Evolutionary conservation across 1,140 invertebrate species (phyloP).

Genomic region (Neodiprion pinetum): DNA sequence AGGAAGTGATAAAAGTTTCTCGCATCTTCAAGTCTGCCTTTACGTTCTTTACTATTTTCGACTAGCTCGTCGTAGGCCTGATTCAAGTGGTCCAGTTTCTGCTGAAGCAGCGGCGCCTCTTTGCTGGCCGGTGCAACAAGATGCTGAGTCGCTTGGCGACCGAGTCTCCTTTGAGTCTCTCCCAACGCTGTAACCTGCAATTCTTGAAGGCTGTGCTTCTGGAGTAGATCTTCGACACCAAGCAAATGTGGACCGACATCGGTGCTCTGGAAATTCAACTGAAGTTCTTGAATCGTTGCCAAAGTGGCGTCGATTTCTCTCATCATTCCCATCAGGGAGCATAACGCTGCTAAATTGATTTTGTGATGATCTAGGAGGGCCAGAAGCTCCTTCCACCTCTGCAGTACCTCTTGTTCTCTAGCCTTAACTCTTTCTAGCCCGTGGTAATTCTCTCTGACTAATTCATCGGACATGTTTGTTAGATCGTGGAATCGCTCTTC

Average conservation of each 20-base stretch:
- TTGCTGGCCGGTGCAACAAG: constrained; percentile 62
- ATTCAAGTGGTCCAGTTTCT: constrained; percentile 76
- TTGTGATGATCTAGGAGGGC: constrained; percentile 87
- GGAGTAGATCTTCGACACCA: constrained; percentile 91
- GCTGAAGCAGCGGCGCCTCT: constrained; percentile 71
- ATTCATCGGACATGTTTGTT: constrained; percentile 88
- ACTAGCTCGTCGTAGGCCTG: constrained; percentile 74
- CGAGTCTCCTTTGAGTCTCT: constrained; percentile 80
- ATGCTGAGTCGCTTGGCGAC: constrained; percentile 70
- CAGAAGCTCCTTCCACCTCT: constrained; percentile 87
- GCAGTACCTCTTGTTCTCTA: constrained; percentile 86
- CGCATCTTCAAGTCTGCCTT: constrained; percentile 86
- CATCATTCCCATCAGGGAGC: constrained; percentile 83
- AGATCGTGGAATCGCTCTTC: constrained; percentile 95
- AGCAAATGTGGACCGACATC: constrained; percentile 92
- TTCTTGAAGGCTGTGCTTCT: constrained; percentile 92
- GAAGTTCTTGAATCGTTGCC: constrained; percentile 81
- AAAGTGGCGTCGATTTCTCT: constrained; percentile 92
- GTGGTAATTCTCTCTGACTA: constrained; percentile 92
- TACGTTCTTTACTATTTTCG: constrained; percentile 78
- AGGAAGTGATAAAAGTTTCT: constrained; percentile 95
- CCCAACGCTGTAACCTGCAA: constrained; percentile 87
- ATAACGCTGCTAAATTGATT: constrained; percentile 77
- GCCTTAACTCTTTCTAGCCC: constrained; percentile 82
- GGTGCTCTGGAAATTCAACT: constrained; percentile 83